Evolutionary conservation across 2,797 vertebrate genomes (phyloP), one percentile per base, ranked within the genome.

Genomic region (Peromyscus nudipes): DNA sequence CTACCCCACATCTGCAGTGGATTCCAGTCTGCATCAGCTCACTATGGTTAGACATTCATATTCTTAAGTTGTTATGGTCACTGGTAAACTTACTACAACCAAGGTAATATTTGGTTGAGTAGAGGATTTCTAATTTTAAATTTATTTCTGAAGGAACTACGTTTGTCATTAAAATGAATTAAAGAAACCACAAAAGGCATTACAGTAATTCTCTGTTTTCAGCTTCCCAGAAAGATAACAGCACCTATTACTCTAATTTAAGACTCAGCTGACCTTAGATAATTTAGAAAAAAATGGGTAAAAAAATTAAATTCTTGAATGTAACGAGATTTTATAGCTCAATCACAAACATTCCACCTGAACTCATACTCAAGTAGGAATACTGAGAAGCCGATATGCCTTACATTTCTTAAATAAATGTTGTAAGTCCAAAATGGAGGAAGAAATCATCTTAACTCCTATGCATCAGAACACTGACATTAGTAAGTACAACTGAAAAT

Each of bases 81-180:
- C 43, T 46, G 29, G 83, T 16, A 64, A 37, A 88, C 67, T 91
- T 67, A 73, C 27, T 92, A 81, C 52, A 89, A 29, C 81, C 64
- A 79, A 85, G 37, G 57, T 75, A 92, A 76, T 91, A 64, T 31
- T 86, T 91, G 52, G n/a, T 57, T 89, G 31, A 79, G 17, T 46
- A 94, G 92, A 29, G 82, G 40, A 91, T 0, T 71, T 46, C 34
- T 84, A 76, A 88, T 71, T 94, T 64, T 89, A 16, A 89, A 93
- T 43, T 85, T 92, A 92, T 64, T 96, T 89, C 49, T 37, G 76
- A 94, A 96, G 19, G 31, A 92, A 93, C 25, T 69, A 0, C 57
- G 40, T 67, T 86, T 64, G 64, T 73, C 92, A 71, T 90, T 23
- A 92, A 79, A 60, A 60, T 19, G n/a, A 85, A 65, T 82, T 83